These are phyloP conservation scores for Engystomops pustulosus DNA, from an alignment of 2,113 vertebrate species.

Conservation along the genomic window DNA sequence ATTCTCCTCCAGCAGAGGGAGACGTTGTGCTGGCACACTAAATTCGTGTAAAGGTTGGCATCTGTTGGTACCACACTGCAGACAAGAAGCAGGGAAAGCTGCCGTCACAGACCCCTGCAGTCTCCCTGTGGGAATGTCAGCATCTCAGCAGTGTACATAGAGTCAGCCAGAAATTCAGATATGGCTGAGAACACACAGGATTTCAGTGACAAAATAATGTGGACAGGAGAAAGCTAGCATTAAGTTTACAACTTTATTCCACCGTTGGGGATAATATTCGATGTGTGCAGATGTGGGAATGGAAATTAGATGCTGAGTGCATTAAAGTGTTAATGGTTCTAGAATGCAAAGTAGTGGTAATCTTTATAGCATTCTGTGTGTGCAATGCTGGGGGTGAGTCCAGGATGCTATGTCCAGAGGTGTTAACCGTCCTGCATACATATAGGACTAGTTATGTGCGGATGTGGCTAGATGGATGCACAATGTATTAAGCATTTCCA, in stretches of 20 bases:
- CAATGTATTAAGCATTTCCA: not conserved
- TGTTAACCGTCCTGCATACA: slow-evolving; percentile 6
- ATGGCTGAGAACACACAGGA: slow-evolving; percentile 35
- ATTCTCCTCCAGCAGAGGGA: slow-evolving; percentile 20
- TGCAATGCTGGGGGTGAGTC: not conserved
- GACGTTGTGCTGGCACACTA: slow-evolving; percentile 2
- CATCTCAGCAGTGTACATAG: slow-evolving; percentile 13
- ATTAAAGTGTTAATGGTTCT: slow-evolving; percentile 28
- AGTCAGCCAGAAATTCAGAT: slow-evolving; percentile 29
- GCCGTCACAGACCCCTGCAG: slow-evolving; percentile 24
- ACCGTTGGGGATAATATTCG: slow-evolving; percentile 34
- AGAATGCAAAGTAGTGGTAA: slow-evolving; percentile 15
- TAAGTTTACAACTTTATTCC: slow-evolving; percentile 43
- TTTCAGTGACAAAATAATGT: slow-evolving; percentile 7
- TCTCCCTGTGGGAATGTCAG: slow-evolving; percentile 44
- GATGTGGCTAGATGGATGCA: not conserved
- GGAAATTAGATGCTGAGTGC: slow-evolving; percentile 26
- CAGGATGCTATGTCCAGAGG: not conserved
- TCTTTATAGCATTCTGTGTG: not conserved
- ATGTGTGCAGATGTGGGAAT: slow-evolving; percentile 16
- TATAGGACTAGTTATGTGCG: not conserved
- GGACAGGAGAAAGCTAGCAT: not conserved
- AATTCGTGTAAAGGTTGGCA: slow-evolving; percentile 3
- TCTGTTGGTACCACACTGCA: slow-evolving; percentile 26
- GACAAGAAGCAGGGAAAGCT: not conserved